Percentiles rank a stretch among this genome's conserved stretches.
phyloP scores from a whole-genome alignment of 2,888 invertebrate genomes.

The Chrysodeixis includens region DNA sequence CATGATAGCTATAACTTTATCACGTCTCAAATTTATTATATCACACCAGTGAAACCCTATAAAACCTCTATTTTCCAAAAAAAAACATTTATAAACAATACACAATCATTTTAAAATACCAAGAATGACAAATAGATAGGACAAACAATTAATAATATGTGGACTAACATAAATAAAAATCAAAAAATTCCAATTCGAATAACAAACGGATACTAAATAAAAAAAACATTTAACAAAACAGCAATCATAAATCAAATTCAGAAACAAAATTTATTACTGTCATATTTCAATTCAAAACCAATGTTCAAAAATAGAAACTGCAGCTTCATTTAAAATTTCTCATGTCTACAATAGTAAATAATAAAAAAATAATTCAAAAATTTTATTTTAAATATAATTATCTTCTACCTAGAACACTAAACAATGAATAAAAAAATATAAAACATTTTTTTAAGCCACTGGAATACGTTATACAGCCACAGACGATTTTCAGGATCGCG shows the following conservation, averaged over 20 bases:
- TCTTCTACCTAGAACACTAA: conserved; percentile 13
- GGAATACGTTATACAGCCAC: conserved; percentile 29
- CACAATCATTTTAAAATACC: too few relatives aligned
- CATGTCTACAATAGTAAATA: not conserved
- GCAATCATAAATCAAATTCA: not conserved
- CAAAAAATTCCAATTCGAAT: not conserved
- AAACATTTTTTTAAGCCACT: not conserved
- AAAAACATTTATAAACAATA: too few relatives aligned
- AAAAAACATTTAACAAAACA: not conserved
- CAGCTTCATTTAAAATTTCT: not conserved
- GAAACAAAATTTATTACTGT: not conserved
- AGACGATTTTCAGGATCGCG: conserved; percentile 62
- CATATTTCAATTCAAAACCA: not conserved
- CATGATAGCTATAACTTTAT: too few relatives aligned
- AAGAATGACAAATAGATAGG: too few relatives aligned
- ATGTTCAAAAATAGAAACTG: not conserved
- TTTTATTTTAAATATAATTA: too few relatives aligned
- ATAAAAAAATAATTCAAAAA: not conserved
- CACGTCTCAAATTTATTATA: too few relatives aligned
- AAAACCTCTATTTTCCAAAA: too few relatives aligned
- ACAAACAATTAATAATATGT: too few relatives aligned
- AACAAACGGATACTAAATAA: not conserved
- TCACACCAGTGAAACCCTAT: too few relatives aligned
- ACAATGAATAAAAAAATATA: conserved; percentile 4
- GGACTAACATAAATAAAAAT: too few relatives aligned